phyloP scores from a whole-genome alignment of 2,113 vertebrate genomes.

The Tragelaphus scriptus region DNA sequence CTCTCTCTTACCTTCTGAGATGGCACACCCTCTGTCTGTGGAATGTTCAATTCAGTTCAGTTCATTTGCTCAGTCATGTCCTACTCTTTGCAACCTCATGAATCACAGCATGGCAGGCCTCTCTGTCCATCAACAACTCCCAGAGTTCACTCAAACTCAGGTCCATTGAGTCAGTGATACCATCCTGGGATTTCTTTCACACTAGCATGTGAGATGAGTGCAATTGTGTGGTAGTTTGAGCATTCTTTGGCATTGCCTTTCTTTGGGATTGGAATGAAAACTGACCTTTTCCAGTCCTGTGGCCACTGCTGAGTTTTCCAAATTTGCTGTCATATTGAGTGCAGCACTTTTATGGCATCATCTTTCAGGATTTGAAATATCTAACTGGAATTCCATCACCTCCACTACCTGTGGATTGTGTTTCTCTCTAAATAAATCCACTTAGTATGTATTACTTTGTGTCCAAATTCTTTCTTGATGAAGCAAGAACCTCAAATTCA shows the following conservation, averaged over 20 bases:
- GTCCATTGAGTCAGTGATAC: too few relatives aligned
- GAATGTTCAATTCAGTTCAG: background rate
- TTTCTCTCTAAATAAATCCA: background rate
- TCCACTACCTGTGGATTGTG: background rate
- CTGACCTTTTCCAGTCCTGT: too few relatives aligned
- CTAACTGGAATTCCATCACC: too few relatives aligned
- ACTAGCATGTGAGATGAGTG: too few relatives aligned
- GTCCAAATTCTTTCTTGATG: background rate
- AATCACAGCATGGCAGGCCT: accelerated
- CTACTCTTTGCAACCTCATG: accelerated
- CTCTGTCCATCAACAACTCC: too few relatives aligned
- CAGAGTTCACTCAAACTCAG: accelerated
- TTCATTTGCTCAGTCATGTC: accelerated
- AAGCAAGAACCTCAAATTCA: background rate
- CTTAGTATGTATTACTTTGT: background rate
- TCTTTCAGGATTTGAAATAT: too few relatives aligned
- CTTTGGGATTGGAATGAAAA: too few relatives aligned
- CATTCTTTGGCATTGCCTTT: too few relatives aligned
- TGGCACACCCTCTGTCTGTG: background rate
- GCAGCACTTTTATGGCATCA: too few relatives aligned
- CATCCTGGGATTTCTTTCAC: too few relatives aligned
- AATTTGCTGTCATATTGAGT: too few relatives aligned
- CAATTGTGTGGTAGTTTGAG: accelerated
- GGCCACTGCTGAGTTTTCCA: too few relatives aligned
- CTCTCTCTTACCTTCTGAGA: background rate